Evolutionary conservation across 2,888 invertebrate species (phyloP).

Genomic region (Eilema griseolum): DNA sequence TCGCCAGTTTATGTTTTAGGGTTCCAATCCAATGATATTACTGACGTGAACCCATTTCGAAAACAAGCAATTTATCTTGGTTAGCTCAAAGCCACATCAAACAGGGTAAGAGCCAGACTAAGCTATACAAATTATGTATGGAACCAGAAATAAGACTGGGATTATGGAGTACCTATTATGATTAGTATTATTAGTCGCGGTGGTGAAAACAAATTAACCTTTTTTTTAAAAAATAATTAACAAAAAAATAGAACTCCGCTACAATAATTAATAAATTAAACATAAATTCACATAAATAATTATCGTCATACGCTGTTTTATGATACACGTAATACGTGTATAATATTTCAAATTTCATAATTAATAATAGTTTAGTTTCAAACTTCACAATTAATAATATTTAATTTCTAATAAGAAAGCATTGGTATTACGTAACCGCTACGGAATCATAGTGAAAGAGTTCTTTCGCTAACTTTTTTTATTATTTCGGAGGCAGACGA

Average conservation of each 20-base stretch:
- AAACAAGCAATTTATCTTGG: too few relatives aligned
- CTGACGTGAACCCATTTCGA: too few relatives aligned
- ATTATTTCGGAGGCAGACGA: background rate
- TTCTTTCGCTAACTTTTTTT: constrained; percentile 1
- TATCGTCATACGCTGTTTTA: background rate
- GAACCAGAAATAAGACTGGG: too few relatives aligned
- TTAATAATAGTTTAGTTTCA: background rate
- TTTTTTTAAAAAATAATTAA: background rate
- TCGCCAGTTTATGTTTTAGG: too few relatives aligned
- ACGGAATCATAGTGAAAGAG: background rate
- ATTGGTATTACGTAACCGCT: background rate
- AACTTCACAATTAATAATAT: background rate
- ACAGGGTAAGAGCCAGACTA: too few relatives aligned
- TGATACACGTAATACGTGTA: background rate
- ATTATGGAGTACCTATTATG: too few relatives aligned
- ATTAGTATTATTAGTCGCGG: too few relatives aligned
- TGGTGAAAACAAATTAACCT: too few relatives aligned
- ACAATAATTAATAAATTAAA: background rate
- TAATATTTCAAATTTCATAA: background rate
- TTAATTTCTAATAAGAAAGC: background rate
- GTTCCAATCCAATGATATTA: too few relatives aligned
- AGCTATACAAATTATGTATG: too few relatives aligned
- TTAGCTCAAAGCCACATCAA: too few relatives aligned
- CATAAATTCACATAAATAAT: constrained; percentile 1
- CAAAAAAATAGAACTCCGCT: background rate